These are phyloP conservation scores for Stegostoma tigrinum DNA, from an alignment of 2,113 vertebrate genomes.

Conservation along the genomic window DNA sequence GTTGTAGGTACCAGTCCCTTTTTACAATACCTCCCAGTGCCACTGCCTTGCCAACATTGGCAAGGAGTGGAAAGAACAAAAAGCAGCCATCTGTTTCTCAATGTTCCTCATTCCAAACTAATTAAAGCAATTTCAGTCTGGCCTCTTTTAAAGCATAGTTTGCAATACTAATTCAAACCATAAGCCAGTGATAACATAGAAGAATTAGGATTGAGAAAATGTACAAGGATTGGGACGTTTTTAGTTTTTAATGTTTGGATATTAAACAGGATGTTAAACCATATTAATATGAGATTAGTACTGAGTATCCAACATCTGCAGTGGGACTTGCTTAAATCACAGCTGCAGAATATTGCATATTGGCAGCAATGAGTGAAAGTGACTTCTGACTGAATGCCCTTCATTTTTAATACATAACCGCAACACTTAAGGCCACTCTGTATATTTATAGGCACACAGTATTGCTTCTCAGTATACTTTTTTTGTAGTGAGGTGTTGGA, in stretches of 20 bases:
- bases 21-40: not conserved
- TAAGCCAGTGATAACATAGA: not conserved
- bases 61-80: not conserved
- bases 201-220: slow-evolving; percentile 9
- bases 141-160: slow-evolving; percentile 30
- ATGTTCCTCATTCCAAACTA: slow-evolving; percentile 27
- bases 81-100: slow-evolving; percentile 14
- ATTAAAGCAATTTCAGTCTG: slow-evolving; percentile 23
- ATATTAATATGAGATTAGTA: not conserved
- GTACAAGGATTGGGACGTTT: not conserved
- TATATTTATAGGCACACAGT: not conserved
- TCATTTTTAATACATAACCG: not conserved
- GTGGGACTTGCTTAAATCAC: not conserved
- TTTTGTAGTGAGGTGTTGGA: not conserved
- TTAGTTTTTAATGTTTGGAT: slow-evolving; percentile 9
- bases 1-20: not conserved
- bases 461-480: not conserved
- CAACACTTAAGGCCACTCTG: not conserved
- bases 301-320: not conserved
- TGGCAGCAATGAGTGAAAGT: not conserved
- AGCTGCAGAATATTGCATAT: not conserved
- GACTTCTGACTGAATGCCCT: not conserved
- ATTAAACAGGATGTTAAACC: slow-evolving; percentile 7
- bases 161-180: slow-evolving; percentile 15
- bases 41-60: not conserved